Evolutionary conservation across 2,113 vertebrate genomes (phyloP), one percentile per base, ranked within the genome.

Genomic region (Centrocercus urophasianus): DNA sequence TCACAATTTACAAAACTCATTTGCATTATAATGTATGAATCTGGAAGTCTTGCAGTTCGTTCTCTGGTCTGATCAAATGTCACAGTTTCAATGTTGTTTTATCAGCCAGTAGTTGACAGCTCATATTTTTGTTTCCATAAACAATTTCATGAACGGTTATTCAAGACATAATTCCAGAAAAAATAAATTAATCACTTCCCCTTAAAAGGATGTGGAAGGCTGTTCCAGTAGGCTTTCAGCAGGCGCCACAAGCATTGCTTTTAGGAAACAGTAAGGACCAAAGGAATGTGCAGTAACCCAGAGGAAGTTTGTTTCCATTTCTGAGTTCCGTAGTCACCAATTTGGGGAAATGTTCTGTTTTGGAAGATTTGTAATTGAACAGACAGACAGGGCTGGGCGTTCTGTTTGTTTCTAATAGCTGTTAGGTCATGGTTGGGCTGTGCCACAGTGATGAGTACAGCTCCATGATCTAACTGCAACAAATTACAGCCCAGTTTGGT

Each of bases 1-100:
- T 97, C 96, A 97, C 94, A 95, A 95, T 96, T 95, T 93, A 90
- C 88, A 93, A 95, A 97, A 95, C 96, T 96, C 66, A 97, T 97
- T 97, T 96, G 94, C 96, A 97, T 96, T 72, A 97, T 91, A 97
- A 97, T 93, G 48, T 61, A 74, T n/a, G 79, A 89, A 86, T 86
- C 77, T 87, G 87, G 80, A 88, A 85, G 86, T 90, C 86, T 73
- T 59, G 61, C 85, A 28, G 70, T 47, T 77, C 61, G 27, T 78
- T 86, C 56, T 77, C 50, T 64, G 83, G 85, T 82, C 75, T 83
- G 79, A 75, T 54, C 52, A 54, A 54, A 54, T 17, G 30, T 54
- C 52, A 30, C 27, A 36, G 19, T 82, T 67, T 54, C 47, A 61
- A 10, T 11, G 24, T 56, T 47, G 24, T 42, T 83, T 67, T 83